Conservation (phyloP, 2,797 vertebrate genomes). For the Brachyrhaphis roseni region DNA sequence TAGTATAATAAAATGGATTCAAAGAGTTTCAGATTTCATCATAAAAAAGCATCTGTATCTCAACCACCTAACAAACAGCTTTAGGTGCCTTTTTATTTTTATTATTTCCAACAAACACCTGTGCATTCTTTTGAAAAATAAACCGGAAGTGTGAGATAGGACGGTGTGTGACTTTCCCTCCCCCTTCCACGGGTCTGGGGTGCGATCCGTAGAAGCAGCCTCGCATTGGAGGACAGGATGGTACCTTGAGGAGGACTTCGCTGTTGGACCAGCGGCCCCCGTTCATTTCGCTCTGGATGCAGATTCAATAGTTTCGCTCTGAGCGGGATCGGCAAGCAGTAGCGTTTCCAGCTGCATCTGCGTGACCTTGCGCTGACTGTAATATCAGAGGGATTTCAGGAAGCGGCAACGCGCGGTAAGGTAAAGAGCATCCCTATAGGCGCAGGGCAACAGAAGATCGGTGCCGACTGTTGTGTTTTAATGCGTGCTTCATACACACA, state of each 20-base stretch:
- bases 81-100: not conserved
- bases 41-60: not conserved
- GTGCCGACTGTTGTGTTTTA: not conserved
- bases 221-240: conserved; percentile 50
- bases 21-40: not conserved
- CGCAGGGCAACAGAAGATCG: conserved; percentile 14
- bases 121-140: conserved; percentile 35
- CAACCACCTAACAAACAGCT: not conserved
- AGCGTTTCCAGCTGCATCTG: conserved; percentile 19
- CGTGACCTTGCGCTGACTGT: conserved; percentile 79
- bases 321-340: not conserved
- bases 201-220: conserved; percentile 42
- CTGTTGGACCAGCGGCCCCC: conserved; percentile 25
- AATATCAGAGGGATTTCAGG: conserved; percentile 63
- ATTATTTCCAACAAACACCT: too few species aligned
- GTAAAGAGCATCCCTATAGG: conserved; percentile 54
- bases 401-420: conserved; percentile 76
- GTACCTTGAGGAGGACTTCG: conserved; percentile 46
- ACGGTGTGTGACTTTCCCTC: not conserved
- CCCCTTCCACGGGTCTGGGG: conserved; percentile 19
- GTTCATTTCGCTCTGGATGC: conserved; percentile 6
- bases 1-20: not conserved
- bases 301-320: not conserved
- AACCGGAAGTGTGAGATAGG: conserved; percentile 5
- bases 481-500: not conserved